Percentiles rank a stretch among this genome's conserved stretches.
These are phyloP conservation scores for Oceanodroma leucorhoa DNA, from an alignment of 2,797 vertebrate genomes.

Conservation along the genomic window DNA sequence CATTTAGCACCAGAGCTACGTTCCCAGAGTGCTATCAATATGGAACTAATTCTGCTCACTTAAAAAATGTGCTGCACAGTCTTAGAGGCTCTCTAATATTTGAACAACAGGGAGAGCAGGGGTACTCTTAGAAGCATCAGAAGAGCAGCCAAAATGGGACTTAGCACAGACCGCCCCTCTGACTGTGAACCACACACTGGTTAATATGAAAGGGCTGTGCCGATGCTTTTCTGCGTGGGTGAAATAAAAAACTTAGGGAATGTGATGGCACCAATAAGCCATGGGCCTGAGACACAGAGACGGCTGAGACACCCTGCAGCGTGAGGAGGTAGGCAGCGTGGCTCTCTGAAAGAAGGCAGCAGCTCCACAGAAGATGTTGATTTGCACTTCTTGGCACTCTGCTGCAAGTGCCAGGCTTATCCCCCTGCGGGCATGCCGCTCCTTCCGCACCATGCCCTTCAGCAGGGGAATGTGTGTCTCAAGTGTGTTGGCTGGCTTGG, in stretches of 20 bases:
- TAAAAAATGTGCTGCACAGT: not conserved
- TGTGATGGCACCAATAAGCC: not conserved
- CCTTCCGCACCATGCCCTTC: not conserved
- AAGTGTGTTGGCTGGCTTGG: not conserved
- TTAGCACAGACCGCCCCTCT: not conserved
- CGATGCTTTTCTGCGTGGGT: not conserved
- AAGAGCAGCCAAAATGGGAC: not conserved
- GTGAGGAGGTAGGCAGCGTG: not conserved
- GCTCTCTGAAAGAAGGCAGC: not conserved
- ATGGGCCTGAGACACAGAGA: not conserved
- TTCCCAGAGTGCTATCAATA: not conserved
- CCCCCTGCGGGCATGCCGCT: accelerated
- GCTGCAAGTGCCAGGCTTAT: not conserved
- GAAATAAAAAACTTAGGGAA: not conserved
- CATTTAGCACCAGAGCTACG: not conserved
- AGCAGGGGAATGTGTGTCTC: not conserved
- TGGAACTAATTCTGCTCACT: not conserved
- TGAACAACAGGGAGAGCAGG: not conserved
- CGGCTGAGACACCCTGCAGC: not conserved
- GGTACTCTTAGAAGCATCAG: not conserved
- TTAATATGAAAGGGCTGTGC: not conserved
- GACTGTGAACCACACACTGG: not conserved
- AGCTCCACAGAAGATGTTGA: not conserved
- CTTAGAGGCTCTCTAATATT: not conserved
- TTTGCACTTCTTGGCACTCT: accelerated